phyloP scores from a whole-genome alignment of 2,888 invertebrate species.

The Aphodius granarius region DNA sequence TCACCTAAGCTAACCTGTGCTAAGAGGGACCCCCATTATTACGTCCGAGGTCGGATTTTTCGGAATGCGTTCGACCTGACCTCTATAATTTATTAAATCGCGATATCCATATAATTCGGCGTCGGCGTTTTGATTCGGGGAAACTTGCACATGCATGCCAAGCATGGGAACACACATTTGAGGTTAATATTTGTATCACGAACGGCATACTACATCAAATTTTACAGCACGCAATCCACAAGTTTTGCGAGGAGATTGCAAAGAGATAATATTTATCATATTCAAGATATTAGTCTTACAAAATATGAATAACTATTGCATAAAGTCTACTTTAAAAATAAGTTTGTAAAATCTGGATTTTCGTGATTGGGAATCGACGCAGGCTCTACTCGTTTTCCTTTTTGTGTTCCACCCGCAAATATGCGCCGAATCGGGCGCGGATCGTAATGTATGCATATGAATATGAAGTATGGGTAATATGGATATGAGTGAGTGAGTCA shows the following conservation, averaged over 20 bases:
- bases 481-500: not conserved
- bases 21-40: conserved; percentile 32
- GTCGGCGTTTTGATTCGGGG: not conserved
- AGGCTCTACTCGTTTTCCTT: not conserved
- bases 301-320: too few species aligned
- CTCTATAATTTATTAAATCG: conserved; percentile 18
- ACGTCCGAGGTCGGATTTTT: conserved; percentile 30
- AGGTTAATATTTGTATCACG: not conserved
- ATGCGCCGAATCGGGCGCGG: not conserved
- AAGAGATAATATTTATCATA: too few species aligned
- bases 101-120: conserved; percentile 14
- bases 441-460: not conserved
- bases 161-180: not conserved
- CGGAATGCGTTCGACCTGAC: conserved; percentile 25
- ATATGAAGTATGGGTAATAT: not conserved
- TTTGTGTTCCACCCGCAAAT: not conserved
- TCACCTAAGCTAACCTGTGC: not conserved
- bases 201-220: not conserved
- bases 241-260: too few species aligned
- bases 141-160: not conserved
- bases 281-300: too few species aligned
- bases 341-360: too few species aligned
- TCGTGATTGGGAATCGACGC: not conserved
- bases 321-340: too few species aligned
- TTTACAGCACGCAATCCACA: not conserved